Conservation (phyloP, 1,140 invertebrate genomes). For the Scylla paramamosain region DNA sequence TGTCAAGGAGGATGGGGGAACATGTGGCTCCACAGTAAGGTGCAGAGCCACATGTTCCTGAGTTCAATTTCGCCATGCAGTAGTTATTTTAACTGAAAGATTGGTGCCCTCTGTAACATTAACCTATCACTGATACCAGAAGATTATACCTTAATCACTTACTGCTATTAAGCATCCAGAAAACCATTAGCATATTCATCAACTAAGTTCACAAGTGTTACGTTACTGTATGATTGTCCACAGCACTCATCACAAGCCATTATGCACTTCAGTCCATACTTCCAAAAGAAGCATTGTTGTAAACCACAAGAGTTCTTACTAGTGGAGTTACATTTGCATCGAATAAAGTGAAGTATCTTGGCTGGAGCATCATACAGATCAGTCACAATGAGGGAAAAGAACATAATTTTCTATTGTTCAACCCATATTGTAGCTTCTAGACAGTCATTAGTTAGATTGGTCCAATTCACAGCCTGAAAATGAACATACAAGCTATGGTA, state of each 20-base stretch:
- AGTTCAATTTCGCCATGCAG: too few species aligned
- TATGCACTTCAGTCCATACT: conserved; percentile 35
- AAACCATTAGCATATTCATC: too few species aligned
- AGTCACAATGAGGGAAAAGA: neutral
- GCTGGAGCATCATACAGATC: conserved; percentile 54
- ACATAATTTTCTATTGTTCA: conserved; percentile 29
- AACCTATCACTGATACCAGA: too few species aligned
- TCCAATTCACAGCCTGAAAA: conserved; percentile 46
- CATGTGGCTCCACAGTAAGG: too few species aligned
- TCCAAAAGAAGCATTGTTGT: conserved; percentile 22
- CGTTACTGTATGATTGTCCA: conserved; percentile 59
- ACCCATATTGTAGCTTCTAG: conserved; percentile 23
- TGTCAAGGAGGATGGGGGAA: too few species aligned
- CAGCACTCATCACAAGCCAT: conserved; percentile 60
- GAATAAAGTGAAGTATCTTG: conserved; percentile 41
- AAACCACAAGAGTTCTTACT: conserved; percentile 44
- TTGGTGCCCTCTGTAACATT: too few species aligned
- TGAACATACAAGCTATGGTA: conserved; percentile 45
- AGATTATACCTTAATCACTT: too few species aligned
- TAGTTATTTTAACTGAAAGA: too few species aligned
- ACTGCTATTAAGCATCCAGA: too few species aligned
- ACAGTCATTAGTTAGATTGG: conserved; percentile 46
- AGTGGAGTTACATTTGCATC: conserved; percentile 49
- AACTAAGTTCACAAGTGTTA: conserved; percentile 11
- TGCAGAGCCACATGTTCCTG: too few species aligned